Evolutionary conservation across 1,140 invertebrate species (phyloP).

Genomic region (Aphelenchoides avenae): DNA sequence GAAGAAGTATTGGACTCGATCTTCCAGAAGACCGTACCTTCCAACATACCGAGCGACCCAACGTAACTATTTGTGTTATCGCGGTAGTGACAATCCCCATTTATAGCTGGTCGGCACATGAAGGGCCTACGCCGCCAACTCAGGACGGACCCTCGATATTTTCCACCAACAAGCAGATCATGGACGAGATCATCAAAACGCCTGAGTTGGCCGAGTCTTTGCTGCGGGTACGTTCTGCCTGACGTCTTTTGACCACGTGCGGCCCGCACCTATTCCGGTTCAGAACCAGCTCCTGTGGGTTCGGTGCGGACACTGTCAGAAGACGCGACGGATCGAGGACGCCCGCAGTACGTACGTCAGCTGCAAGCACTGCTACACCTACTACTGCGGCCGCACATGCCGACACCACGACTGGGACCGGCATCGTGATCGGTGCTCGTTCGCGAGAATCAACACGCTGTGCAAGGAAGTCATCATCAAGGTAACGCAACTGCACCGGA

Average conservation of each 20-base stretch:
- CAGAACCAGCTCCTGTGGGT: slow-evolving; percentile 53
- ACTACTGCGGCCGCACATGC: slow-evolving; percentile 72
- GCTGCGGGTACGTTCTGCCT: slow-evolving; percentile 34
- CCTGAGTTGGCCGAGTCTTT: slow-evolving; percentile 51
- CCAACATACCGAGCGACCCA: slow-evolving; percentile 42
- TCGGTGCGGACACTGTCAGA: slow-evolving; percentile 60
- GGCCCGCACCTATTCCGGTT: slow-evolving; percentile 19
- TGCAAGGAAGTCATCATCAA: slow-evolving; percentile 80
- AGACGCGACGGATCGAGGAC: slow-evolving; percentile 45
- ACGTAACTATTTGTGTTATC: slow-evolving; percentile 43
- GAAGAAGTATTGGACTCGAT: slow-evolving; percentile 87
- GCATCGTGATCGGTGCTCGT: slow-evolving; percentile 77
- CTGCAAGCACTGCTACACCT: slow-evolving; percentile 86
- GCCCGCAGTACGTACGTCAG: slow-evolving; percentile 70
- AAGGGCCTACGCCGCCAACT: slow-evolving; percentile 41
- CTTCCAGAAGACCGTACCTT: slow-evolving; percentile 45
- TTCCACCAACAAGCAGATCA: slow-evolving; percentile 50
- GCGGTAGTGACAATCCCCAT: slow-evolving; percentile 12
- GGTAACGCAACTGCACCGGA: slow-evolving; percentile 60
- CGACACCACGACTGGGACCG: slow-evolving; percentile 81
- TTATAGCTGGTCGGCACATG: slow-evolving; percentile 27
- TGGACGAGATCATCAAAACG: slow-evolving; percentile 51
- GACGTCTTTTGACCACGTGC: slow-evolving; percentile 11
- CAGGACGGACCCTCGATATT: slow-evolving; percentile 55
- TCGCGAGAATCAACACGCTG: slow-evolving; percentile 73